phyloP scores from a whole-genome alignment of 2,797 vertebrate genomes.

The Peromyscus attwateri region DNA sequence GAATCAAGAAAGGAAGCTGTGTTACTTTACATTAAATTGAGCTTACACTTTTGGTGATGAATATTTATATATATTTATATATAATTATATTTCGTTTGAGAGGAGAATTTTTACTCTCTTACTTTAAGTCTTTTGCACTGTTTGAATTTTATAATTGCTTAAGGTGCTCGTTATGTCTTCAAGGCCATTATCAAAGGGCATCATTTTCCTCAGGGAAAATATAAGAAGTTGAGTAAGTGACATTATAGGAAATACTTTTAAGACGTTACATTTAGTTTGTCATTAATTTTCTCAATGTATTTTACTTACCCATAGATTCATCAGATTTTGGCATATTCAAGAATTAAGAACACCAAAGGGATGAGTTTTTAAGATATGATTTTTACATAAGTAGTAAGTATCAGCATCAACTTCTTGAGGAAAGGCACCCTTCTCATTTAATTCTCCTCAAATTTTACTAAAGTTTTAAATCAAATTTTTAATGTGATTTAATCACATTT shows the following conservation, averaged over 20 bases:
- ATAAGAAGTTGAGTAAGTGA: neutral
- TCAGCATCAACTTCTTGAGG: neutral
- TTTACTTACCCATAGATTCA: neutral
- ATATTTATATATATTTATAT: too few relatives aligned
- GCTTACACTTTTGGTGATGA: neutral
- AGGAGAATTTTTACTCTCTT: neutral
- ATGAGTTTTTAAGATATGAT: neutral
- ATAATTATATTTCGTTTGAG: neutral
- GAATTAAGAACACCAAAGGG: neutral
- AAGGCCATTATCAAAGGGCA: neutral
- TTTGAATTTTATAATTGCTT: neutral
- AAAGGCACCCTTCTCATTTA: neutral
- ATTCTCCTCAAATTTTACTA: neutral
- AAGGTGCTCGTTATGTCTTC: neutral
- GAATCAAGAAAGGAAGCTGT: neutral
- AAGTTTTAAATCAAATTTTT: neutral
- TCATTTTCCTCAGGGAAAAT: neutral
- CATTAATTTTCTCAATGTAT: neutral
- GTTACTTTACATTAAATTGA: neutral
- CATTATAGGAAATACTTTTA: neutral
- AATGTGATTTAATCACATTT: neutral
- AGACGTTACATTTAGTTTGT: neutral
- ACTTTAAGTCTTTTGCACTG: neutral
- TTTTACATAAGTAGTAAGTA: neutral
- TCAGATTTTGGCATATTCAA: neutral